These are phyloP conservation scores for Rattus rattus DNA, from an alignment of 2,113 vertebrate species.

Conservation along the genomic window DNA sequence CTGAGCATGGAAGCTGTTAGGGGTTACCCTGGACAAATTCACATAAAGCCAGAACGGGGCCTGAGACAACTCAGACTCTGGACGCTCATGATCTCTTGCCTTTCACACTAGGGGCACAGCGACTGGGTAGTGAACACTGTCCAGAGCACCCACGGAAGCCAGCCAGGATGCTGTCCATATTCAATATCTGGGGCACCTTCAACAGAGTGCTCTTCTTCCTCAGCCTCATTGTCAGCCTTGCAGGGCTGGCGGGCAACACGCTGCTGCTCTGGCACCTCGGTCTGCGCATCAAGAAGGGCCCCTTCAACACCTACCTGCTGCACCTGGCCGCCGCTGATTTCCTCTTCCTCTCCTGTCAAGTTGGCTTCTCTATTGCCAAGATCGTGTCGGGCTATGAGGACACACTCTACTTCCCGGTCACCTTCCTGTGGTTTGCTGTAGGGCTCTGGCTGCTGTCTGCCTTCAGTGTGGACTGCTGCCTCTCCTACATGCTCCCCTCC, in stretches of 20 bases:
- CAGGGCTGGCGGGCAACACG: constrained; percentile 79
- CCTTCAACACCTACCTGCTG: constrained; percentile 81
- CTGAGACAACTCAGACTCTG: rapidly evolving
- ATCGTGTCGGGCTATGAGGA: neutral
- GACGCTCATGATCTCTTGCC: no score
- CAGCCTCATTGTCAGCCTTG: constrained; percentile 49
- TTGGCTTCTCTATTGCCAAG: neutral
- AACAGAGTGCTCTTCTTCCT: neutral
- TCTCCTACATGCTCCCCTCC: neutral
- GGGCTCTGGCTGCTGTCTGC: constrained; percentile 65
- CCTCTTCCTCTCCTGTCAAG: constrained; percentile 81
- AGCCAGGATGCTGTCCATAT: neutral
- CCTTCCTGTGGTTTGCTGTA: neutral
- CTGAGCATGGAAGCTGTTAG: neutral
- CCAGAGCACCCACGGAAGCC: rapidly evolving
- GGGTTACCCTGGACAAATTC: neutral
- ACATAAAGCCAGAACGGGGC: neutral
- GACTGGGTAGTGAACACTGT: no score
- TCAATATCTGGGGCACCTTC: neutral
- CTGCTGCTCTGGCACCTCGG: constrained; percentile 83
- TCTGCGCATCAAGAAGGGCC: constrained; percentile 79
- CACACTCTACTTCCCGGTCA: neutral
- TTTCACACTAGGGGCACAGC: neutral
- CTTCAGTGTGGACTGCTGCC: constrained; percentile 31
- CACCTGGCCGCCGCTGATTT: constrained; percentile 80